Base-by-base conservation (phyloP, 2,113 vertebrate species). In the Beaufortia kweichowensis region DNA sequence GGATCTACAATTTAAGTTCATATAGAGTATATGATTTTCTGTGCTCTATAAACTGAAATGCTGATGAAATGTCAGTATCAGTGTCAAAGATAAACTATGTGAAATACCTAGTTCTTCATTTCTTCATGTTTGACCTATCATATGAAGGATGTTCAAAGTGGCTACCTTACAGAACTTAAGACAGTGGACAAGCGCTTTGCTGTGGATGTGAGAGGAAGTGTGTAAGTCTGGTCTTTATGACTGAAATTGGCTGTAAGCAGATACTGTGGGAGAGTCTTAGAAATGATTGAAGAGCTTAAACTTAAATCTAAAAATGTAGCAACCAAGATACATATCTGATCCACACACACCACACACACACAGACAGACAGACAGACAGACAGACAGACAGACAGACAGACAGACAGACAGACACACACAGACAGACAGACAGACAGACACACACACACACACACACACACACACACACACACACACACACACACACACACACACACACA, bases 271-370 rank as follows among this genome's bases (percentile, higher is more conserved):
- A 72, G 4, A 59, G 17, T 72, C 15, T 28, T 59, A 3, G 41
- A 72, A 48, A 71, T 41, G 15, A 71, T 28, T n/a, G 53, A 4
- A n/a, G 53, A 53, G 33, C 9, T 71, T 71, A 71, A 71, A 53
- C 21, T 56, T n/a, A 12, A 50, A 24, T n/a, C 48, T 9, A 9
- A 55, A 69, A 55, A 41, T 28, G 15, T 26, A 28, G 21, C 55
- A 53, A 28, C 33, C 0, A 15, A 72, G 15, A 9, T 19, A 41
- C 15, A 41, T 59, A 71, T 28, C 33, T 59, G 21, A 59, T 24
- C 7, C 50, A 35, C 23, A 26, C 3, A 48, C 4, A n/a, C 2
- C 3, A 76, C 56, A 71, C 48, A 43, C 26, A 29, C 48, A 7
- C 29, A 9, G 17, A 53, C 21, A 9, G 6, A 11, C n/a, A 53